These are phyloP conservation scores for Trichogramma evanescens DNA, from an alignment of 2,888 invertebrate genomes.

Conservation along the genomic window DNA sequence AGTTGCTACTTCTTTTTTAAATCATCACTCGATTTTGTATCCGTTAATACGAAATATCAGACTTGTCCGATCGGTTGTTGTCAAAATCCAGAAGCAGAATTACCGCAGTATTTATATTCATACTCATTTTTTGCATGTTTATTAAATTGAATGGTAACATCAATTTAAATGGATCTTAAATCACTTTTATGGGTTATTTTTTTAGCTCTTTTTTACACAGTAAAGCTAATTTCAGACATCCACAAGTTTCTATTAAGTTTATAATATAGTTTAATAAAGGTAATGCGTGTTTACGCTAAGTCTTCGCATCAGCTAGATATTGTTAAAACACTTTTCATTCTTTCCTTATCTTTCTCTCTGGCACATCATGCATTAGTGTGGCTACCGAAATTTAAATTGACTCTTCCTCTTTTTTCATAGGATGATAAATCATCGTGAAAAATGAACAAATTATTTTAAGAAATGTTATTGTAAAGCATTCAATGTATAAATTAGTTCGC, in stretches of 20 bases:
- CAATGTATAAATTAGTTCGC: no score
- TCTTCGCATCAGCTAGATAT: conserved; percentile 48
- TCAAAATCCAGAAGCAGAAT: conserved; percentile 46
- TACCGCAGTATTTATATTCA: conserved; percentile 35
- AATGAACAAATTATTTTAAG: no score
- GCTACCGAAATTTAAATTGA: conserved; percentile 42
- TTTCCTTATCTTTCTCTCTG: conserved; percentile 43
- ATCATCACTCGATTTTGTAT: conserved; percentile 18
- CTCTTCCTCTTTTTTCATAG: conserved; percentile 23
- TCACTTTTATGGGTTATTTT: conserved; percentile 31
- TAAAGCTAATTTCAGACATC: conserved; percentile 48
- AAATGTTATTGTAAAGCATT: no score
- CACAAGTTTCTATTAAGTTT: conserved; percentile 47
- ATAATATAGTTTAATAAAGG: conserved; percentile 47
- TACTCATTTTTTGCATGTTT: conserved; percentile 25
- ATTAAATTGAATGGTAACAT: conserved; percentile 23
- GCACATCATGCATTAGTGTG: conserved; percentile 48
- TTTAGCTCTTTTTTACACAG: conserved; percentile 44
- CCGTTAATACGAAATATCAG: conserved; percentile 34
- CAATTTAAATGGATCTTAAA: conserved; percentile 20
- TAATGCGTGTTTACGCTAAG: conserved; percentile 46
- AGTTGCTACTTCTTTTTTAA: conserved; percentile 10
- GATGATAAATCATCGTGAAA: no score
- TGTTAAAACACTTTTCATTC: conserved; percentile 47
- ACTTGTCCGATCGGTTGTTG: conserved; percentile 47